A percentile compares a stretch with the other conserved stretches of the same genome.
Conservation (phyloP, 2,797 vertebrate species). For the Cirrhinus mrigala region DNA sequence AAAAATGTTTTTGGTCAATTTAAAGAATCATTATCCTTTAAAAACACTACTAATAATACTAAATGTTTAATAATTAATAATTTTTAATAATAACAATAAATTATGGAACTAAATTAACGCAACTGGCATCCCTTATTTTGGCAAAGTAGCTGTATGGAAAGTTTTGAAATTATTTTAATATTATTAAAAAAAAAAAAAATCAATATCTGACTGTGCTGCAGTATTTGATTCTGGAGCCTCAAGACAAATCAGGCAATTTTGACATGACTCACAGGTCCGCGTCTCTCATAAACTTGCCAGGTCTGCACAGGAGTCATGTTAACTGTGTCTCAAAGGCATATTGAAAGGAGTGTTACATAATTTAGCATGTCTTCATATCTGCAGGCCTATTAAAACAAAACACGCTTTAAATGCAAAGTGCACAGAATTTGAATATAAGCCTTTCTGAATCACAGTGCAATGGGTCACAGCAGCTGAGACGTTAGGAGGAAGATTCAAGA, state of each 20-base stretch:
- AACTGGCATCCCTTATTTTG: background rate
- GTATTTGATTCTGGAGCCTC: constrained; percentile 17
- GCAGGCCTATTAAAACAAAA: constrained; percentile 42
- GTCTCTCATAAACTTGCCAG: constrained; percentile 42
- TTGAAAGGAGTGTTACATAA: constrained; percentile 41
- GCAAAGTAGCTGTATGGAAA: background rate
- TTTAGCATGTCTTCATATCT: constrained; percentile 29
- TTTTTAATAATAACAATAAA: background rate
- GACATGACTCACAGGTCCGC: constrained; percentile 50
- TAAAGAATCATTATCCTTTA: background rate
- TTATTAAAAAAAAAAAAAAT: background rate
- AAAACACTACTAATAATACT: background rate
- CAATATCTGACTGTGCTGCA: background rate
- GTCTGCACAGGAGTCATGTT: constrained; percentile 14
- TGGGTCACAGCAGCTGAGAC: background rate
- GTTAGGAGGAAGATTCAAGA: background rate
- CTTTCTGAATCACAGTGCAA: background rate
- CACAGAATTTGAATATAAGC: constrained; percentile 9
- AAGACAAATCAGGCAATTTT: constrained; percentile 32
- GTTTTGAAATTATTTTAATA: background rate
- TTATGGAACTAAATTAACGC: background rate
- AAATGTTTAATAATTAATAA: background rate
- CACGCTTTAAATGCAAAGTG: background rate
- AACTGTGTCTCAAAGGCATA: constrained; percentile 33
- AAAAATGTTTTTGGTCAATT: background rate